Percentiles rank a stretch among this genome's conserved stretches.
Conservation (phyloP, 2,888 invertebrate species). For the Macrosiphum euphorbiae region DNA sequence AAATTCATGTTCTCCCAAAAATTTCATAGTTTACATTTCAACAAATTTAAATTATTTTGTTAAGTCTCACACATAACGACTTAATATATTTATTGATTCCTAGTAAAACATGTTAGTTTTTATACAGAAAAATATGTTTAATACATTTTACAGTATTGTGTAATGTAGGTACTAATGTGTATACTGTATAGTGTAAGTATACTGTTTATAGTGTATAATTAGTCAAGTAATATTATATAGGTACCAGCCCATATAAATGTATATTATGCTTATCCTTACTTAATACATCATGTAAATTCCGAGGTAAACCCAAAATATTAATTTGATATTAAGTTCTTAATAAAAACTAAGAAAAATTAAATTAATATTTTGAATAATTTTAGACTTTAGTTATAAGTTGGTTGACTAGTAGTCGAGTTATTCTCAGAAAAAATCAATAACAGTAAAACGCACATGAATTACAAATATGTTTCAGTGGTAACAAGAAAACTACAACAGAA, state of each 20-base stretch:
- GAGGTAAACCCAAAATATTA: no score
- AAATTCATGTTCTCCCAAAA: background rate
- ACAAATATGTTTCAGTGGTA: background rate
- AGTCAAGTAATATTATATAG: no score
- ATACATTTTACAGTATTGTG: background rate
- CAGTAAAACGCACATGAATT: background rate
- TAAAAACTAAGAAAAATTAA: background rate
- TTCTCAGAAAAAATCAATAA: background rate
- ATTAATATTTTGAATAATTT: background rate
- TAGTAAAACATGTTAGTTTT: background rate
- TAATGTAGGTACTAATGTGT: background rate
- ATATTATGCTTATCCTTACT: background rate
- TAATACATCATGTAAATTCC: background rate
- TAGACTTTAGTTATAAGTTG: background rate
- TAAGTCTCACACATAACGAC: background rate
- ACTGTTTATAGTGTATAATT: no score
- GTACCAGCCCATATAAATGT: background rate
- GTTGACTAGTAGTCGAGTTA: background rate
- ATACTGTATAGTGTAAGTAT: no score
- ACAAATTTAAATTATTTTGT: conserved; percentile 23
- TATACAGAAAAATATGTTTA: background rate
- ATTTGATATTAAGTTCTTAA: no score
- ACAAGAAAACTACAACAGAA: background rate
- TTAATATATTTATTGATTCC: background rate
- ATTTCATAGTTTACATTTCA: background rate